Conservation (phyloP, 2,113 vertebrate genomes). For the Xenus cinereus region DNA sequence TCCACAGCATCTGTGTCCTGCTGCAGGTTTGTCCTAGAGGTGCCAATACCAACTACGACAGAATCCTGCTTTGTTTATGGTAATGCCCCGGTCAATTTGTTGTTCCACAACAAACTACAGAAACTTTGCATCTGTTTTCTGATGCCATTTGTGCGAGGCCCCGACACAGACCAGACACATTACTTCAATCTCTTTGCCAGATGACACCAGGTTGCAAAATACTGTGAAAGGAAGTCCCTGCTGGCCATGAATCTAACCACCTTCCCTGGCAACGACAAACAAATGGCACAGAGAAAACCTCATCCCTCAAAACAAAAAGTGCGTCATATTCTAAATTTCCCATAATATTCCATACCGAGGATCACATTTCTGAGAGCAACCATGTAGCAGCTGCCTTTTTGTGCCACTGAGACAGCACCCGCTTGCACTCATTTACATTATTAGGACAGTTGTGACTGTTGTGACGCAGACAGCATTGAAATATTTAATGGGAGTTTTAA, state of each 20-base stretch:
- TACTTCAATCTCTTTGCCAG: neutral
- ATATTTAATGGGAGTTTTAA: constrained; percentile 21
- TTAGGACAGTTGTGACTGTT: neutral
- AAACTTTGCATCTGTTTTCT: neutral
- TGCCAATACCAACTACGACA: neutral
- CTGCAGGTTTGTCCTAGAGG: neutral
- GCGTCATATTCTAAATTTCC: neutral
- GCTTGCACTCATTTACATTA: neutral
- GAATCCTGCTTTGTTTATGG: neutral
- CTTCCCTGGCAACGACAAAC: neutral
- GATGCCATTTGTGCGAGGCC: neutral
- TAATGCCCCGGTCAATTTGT: neutral
- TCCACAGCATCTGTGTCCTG: neutral
- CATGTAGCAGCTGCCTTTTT: neutral
- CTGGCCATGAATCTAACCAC: neutral
- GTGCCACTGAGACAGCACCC: neutral
- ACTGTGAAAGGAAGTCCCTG: neutral
- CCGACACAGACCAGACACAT: neutral
- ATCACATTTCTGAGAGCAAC: neutral
- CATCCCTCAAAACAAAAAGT: neutral
- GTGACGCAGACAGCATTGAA: neutral
- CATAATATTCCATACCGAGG: neutral
- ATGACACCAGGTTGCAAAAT: neutral
- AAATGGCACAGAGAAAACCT: neutral
- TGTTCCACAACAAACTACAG: neutral